Base-by-base conservation (phyloP, 2,888 invertebrate species). In the Dryocosmus kuriphilus region DNA sequence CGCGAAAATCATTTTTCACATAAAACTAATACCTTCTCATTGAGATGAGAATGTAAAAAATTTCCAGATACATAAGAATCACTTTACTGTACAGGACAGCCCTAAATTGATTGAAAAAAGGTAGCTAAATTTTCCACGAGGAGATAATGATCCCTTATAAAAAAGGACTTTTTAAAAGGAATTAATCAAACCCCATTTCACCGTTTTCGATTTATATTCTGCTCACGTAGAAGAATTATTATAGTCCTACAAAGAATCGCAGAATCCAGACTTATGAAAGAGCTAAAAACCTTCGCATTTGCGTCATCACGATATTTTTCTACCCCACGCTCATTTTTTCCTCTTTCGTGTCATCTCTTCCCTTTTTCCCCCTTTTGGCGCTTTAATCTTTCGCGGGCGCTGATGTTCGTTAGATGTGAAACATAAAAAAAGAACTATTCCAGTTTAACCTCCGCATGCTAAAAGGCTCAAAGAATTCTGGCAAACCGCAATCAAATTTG, bases 381-480 rank as follows among this genome's bases (percentile, higher is more conserved):
- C 41, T 76, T 63, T 75, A 63, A 74, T 65, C 65, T 67, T 75
- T 60, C 63, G 67, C 51, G n/a, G 27, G 61, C 46, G 61, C 51
- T 71, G 46, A 71, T 51, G 51, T 51, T 71, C 67, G 51, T 71
- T 71, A 46, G 51, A 46, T 46, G 46, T 30, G 30, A 32, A 65
- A 41, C 22, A 41, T 24, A 16, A 41, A 67, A 71, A 65, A 67
- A 41, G 24, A 46, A n/a, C 22, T 71, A n/a, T 51, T 71, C 30
- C 30, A 71, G 51, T 71, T 51, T n/a, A 71, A 51, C 22, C 41
- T 67, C 16, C 7, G 7, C 7, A 46, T 51, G 51, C 30, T 24
- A 71, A 16, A 32, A 51, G 8, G 30, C 19, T 71, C 51, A 51
- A 51, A 71, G 46, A 27, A 19, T 7, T 41, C 16, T 41, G 22